Evolutionary conservation across 2,797 vertebrate species (phyloP), one percentile per base, ranked within the genome.

Genomic region (Numenius phaeopus): DNA sequence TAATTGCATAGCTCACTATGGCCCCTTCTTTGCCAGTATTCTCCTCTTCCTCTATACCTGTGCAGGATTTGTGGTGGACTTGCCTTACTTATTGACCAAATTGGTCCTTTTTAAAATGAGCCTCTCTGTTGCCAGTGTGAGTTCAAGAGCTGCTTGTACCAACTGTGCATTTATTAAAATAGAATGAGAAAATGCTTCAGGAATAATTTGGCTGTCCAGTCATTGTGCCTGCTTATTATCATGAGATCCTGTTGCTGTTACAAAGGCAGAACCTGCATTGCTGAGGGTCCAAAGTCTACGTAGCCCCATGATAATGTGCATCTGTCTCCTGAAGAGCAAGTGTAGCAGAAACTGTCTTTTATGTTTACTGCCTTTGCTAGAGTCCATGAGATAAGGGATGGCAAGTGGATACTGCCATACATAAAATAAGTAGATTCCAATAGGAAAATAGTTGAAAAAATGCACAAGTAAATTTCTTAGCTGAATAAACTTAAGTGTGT

Each of bases 301-400:
- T 57, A 11, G 52, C 19, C 7, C 18, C 27, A 72, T 59, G 83
- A 47, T 72, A 82, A 49, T 29, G 23, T 32, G 40, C 58, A 66
- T 78, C 93, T 94, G 58, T 76, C 47, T 86, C 46, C 75, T 55
- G 34, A 93, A 87, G 67, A 96, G 52, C 71, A 89, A 73, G 90
- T 95, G 78, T 59, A 92, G 71, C 66, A 87, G 85, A 83, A 91
- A 72, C 58, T 87, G 78, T 86, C 61, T 85, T 65, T 55, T 62
- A 40, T 50, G 37, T 84, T 86, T 91, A 73, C 62, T 84, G 30
- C 22, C 9, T 76, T 94, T 91, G 30, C 24, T 82, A 16, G 78
- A 75, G 20, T 66, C 58, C 70, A 2, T 40, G 42, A 61, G 30
- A 54, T 78, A 88, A 91, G 76, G 50, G 42, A 58, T 70, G 30